A percentile compares a stretch with the other conserved stretches of the same genome.
phyloP scores from a whole-genome alignment of 1,140 invertebrate species.

The Aporrectodea caliginosa region DNA sequence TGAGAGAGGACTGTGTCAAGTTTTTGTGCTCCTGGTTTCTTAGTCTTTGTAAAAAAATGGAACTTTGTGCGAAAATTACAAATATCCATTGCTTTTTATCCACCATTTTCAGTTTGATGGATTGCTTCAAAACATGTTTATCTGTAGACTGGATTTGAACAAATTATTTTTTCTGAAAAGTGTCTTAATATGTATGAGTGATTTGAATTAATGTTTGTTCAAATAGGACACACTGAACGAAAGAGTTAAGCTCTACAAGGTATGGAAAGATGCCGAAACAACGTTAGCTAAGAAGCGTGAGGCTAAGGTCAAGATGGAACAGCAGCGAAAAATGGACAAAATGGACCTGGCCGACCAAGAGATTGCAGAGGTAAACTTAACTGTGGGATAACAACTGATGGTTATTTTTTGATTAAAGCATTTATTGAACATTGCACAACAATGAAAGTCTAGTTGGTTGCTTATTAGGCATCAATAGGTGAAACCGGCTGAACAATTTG shows the following conservation, averaged over 20 bases:
- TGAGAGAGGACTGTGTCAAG: no score
- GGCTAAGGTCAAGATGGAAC: conserved; percentile 83
- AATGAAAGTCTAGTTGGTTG: background rate
- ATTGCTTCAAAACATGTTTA: no score
- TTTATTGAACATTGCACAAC: background rate
- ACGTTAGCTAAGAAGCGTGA: conserved; percentile 92
- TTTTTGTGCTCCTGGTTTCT: no score
- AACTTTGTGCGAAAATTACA: no score
- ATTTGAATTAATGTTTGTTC: background rate
- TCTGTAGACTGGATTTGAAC: no score
- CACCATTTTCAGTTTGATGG: no score
- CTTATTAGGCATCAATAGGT: background rate
- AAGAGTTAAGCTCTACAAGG: conserved; percentile 93
- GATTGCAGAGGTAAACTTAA: conserved; percentile 73
- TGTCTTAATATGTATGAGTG: background rate
- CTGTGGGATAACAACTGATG: background rate
- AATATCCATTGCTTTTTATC: no score
- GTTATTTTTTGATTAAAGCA: background rate
- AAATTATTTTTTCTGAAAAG: background rate
- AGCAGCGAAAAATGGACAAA: conserved; percentile 81
- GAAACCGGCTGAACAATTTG: background rate
- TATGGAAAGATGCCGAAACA: conserved; percentile 94
- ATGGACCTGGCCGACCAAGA: conserved; percentile 82
- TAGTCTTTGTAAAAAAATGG: no score
- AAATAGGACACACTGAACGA: conserved; percentile 90